Percentiles rank a stretch among this genome's conserved stretches.
phyloP scores from a whole-genome alignment of 1,140 invertebrate species.

The Zaprionus nigranus region DNA sequence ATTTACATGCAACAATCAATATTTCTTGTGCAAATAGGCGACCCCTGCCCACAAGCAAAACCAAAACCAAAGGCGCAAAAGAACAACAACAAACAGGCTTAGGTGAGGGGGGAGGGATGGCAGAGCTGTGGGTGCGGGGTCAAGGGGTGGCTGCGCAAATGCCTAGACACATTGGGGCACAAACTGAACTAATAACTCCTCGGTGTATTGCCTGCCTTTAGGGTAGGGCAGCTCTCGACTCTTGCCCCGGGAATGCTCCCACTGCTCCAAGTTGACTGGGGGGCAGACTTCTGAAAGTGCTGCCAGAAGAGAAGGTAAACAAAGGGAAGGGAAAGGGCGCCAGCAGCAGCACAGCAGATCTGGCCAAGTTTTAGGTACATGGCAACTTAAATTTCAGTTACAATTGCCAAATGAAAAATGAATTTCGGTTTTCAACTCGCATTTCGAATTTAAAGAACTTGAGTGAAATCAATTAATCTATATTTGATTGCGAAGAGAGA shows the following conservation, averaged over 20 bases:
- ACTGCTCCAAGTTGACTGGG: background rate
- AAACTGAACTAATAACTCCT: constrained; percentile 7
- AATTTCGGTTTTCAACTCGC: background rate
- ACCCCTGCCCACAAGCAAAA: background rate
- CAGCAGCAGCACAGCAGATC: too few species aligned
- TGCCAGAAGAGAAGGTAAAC: too few species aligned
- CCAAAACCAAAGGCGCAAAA: background rate
- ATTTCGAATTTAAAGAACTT: constrained; percentile 1
- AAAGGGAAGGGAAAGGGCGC: too few species aligned
- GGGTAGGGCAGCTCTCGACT: background rate
- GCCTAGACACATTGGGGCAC: background rate
- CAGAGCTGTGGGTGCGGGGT: background rate
- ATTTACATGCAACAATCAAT: constrained; percentile 7
- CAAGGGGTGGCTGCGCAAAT: background rate
- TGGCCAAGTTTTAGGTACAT: background rate
- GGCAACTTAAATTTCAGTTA: background rate
- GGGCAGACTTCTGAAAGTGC: background rate
- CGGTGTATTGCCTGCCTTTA: background rate
- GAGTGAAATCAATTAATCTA: constrained; percentile 6
- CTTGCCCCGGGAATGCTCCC: background rate
- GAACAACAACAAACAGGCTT: background rate
- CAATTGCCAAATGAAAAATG: constrained; percentile 1
- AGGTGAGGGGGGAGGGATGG: too few species aligned
- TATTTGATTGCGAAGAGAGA: constrained; percentile 2
- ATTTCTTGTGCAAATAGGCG: constrained; percentile 7